Conservation (phyloP, 2,888 invertebrate genomes). For the Erpobdella octoculata region DNA sequence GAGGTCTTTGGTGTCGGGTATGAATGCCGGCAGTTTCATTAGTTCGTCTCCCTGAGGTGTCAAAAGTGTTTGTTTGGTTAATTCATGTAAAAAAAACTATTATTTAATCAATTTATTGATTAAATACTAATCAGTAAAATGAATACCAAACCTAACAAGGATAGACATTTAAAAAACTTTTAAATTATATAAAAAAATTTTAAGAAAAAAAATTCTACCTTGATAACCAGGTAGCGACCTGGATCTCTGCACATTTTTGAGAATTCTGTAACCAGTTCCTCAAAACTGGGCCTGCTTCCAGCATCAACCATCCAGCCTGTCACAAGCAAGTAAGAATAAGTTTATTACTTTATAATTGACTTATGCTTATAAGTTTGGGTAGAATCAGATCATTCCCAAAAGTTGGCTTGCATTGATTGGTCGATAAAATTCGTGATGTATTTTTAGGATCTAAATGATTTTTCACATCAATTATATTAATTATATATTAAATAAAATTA, state of each 20-base stretch:
- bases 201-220: conserved; percentile 39
- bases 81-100: not conserved
- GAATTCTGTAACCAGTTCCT: conserved; percentile 83
- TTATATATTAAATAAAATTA: conserved; percentile 39
- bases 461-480: no score
- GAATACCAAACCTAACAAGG: not conserved
- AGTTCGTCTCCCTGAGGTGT: conserved; percentile 11
- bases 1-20: conserved; percentile 10
- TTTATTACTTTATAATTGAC: not conserved
- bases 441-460: no score
- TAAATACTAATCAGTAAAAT: not conserved
- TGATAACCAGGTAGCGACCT: conserved; percentile 82
- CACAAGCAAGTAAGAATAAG: no score
- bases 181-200: not conserved
- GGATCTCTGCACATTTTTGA: conserved; percentile 92
- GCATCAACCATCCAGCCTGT: conserved; percentile 86
- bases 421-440: no score
- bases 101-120: not conserved
- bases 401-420: not conserved
- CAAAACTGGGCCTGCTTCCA: conserved; percentile 85
- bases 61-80: not conserved
- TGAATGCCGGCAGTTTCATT: conserved; percentile 20
- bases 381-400: not conserved
- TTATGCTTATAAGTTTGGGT: not conserved
- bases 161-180: not conserved